A percentile compares a stretch with the other conserved stretches of the same genome.
Evolutionary conservation across 35 echinoderm and acorn worm species (phyloP).

Genomic region (Diadema setosum): DNA sequence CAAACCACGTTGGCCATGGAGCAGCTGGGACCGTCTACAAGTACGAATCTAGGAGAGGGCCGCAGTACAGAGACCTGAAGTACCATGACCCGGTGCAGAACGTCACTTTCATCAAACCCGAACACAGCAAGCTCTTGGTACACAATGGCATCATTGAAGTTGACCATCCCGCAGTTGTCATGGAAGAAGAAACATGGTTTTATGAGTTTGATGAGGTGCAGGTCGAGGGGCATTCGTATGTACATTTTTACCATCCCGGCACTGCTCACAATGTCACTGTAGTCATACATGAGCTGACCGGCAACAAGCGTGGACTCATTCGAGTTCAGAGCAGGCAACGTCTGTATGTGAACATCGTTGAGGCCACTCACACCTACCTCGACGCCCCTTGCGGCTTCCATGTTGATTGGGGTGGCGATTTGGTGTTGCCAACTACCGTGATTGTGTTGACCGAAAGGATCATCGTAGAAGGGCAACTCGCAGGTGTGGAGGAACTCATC

Average conservation of each 20-base stretch:
- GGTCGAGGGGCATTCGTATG: constrained; percentile 74
- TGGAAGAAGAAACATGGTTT: constrained; percentile 78
- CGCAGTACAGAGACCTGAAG: constrained; percentile 93
- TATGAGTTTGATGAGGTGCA: constrained; percentile 98
- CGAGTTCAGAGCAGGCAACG: constrained; percentile 64
- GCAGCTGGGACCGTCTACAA: constrained; percentile 91
- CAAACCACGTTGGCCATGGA: constrained; percentile 50
- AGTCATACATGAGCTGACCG: constrained; percentile 81
- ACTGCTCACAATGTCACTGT: constrained; percentile 81
- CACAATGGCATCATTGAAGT: constrained; percentile 73
- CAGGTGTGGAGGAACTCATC: constrained; percentile 75
- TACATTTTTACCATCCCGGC: constrained; percentile 85
- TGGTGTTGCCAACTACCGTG: constrained; percentile 75
- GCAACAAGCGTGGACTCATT: constrained; percentile 77
- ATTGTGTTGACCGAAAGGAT: constrained; percentile 52
- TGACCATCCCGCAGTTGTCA: constrained; percentile 79
- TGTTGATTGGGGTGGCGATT: constrained; percentile 63
- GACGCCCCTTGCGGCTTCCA: constrained; percentile 88
- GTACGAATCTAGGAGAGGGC: constrained; percentile 79
- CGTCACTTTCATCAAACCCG: constrained; percentile 77
- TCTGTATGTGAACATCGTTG: constrained; percentile 76
- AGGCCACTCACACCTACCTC: constrained; percentile 91
- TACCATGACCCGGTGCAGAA: constrained; percentile 67
- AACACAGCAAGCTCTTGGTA: constrained; percentile 74
- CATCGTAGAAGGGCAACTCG: constrained; percentile 72